Percentiles rank a stretch among this genome's conserved stretches.
These are phyloP conservation scores for Gambusia holbrooki DNA, from an alignment of 2,113 vertebrate genomes.

Conservation along the genomic window DNA sequence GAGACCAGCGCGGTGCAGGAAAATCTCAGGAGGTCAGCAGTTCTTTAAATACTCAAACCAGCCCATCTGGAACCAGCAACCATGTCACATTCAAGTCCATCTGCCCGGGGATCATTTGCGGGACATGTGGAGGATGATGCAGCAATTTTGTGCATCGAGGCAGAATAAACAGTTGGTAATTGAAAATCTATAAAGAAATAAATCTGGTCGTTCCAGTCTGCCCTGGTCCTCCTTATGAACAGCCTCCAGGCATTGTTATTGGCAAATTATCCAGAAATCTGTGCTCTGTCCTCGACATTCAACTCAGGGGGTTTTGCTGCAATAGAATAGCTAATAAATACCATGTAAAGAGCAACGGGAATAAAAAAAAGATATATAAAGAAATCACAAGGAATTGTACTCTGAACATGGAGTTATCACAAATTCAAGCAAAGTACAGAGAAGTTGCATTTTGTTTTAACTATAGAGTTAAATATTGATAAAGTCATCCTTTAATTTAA, in stretches of 20 bases:
- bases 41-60: neutral
- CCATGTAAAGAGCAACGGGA: neutral
- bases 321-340: neutral
- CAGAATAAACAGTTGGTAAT: neutral
- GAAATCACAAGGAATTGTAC: neutral
- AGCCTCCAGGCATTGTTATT: neutral
- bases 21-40: neutral
- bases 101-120: neutral
- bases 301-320: neutral
- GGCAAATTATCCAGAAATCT: neutral
- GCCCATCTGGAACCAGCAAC: neutral
- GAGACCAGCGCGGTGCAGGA: neutral
- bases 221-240: neutral
- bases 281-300: neutral
- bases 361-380: neutral
- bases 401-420: neutral
- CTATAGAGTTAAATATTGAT: neutral
- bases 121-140: neutral
- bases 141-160: neutral
- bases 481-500: neutral
- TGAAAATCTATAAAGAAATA: neutral
- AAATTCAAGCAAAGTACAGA: too few relatives aligned
- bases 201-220: neutral
- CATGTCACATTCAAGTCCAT: slow-evolving; percentile 1
- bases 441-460: neutral